These are phyloP conservation scores for Frankliniella fusca DNA, from an alignment of 2,888 invertebrate genomes.

Conservation along the genomic window DNA sequence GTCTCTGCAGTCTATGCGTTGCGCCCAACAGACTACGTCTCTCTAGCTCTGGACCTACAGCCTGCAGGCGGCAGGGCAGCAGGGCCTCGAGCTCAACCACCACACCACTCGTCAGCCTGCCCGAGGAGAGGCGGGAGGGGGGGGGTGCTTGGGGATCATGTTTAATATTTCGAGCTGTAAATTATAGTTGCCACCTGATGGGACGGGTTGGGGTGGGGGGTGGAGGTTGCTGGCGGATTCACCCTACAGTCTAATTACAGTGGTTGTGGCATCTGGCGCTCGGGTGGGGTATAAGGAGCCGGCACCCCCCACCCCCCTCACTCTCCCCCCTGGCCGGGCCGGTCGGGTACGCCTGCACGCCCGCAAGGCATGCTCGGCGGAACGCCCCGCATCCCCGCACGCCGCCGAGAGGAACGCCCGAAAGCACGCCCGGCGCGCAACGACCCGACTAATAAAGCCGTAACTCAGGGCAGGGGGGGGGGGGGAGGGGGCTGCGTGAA, in stretches of 20 bases:
- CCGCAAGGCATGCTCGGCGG: no score
- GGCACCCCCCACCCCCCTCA: no score
- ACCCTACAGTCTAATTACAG: conserved; percentile 16
- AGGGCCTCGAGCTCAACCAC: neutral
- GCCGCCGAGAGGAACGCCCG: no score
- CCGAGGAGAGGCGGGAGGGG: neutral
- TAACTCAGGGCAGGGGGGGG: neutral
- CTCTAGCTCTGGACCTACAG: neutral
- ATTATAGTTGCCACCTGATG: conserved; percentile 23
- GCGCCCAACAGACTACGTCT: no score
- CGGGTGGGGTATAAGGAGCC: neutral
- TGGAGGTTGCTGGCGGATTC: neutral
- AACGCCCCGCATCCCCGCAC: no score
- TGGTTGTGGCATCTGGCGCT: conserved; percentile 19
- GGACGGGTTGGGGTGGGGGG: no score
- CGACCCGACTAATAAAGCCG: neutral
- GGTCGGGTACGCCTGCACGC: no score
- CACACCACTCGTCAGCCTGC: neutral
- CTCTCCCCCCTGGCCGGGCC: no score
- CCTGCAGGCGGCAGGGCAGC: neutral
- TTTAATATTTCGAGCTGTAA: conserved; percentile 24
- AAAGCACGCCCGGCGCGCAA: no score
- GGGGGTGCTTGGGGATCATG: conserved; percentile 9
- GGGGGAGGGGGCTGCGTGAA: no score
- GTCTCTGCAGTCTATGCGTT: no score